These are phyloP conservation scores for Dicerorhinus sumatrensis DNA, from an alignment of 2,113 vertebrate genomes.

Conservation along the genomic window DNA sequence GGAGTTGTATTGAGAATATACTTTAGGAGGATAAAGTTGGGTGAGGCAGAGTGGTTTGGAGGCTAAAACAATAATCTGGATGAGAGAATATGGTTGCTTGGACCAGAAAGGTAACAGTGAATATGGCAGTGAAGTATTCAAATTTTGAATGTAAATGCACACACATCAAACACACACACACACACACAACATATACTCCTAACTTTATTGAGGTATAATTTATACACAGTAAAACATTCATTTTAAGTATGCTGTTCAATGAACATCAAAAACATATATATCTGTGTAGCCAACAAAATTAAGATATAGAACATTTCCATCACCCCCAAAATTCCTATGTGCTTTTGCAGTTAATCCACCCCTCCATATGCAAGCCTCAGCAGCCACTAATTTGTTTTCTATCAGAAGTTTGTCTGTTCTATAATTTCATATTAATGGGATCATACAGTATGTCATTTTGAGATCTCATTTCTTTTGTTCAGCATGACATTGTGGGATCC, in stretches of 20 bases:
- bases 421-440: neutral
- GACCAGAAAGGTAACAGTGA: neutral
- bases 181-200: neutral
- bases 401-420: neutral
- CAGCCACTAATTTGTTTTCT: neutral
- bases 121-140: neutral
- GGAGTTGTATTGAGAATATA: neutral
- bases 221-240: neutral
- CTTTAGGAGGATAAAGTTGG: neutral
- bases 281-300: neutral
- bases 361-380: neutral
- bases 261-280: neutral
- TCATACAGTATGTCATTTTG: neutral
- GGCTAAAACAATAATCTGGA: neutral
- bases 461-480: neutral
- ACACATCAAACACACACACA: neutral
- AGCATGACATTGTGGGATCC: neutral
- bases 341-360: neutral
- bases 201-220: neutral
- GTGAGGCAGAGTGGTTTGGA: neutral
- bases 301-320: neutral
- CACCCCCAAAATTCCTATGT: neutral
- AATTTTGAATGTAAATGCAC: neutral
- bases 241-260: neutral
- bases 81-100: neutral